Base-by-base conservation (phyloP, 2,888 invertebrate species). In the Campoplex capitator region DNA sequence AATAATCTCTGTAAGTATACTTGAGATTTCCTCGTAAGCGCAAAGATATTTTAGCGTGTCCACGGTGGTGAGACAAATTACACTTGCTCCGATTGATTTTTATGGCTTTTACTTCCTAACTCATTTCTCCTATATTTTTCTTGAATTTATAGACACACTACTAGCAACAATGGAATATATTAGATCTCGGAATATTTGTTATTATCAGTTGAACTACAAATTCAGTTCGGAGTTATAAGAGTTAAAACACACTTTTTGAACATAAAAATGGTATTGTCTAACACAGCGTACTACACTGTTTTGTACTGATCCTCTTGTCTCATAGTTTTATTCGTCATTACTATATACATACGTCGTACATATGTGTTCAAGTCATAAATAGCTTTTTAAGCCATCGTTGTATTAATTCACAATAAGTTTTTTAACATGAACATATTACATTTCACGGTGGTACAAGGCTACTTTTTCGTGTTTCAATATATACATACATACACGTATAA, bases 361-460 rank as follows among this genome's bases (percentile, higher is more conserved):
- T 23, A 51, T 13, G 8, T 45, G 45, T 51, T 32, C 76, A 68
- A 84, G 76, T 80, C 78, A 67, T 58, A 67, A 70, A 68, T 75
- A 35, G 70, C 80, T 87, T 88, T 88, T 88, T 74, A 70, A 81
- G 85, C 83, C 81, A 88, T 82, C 75, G 87, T 78, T 79, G 75
- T 78, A 85, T 86, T 89, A 89, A 91, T 90, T 90, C 88, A 76
- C 85, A 84, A 90, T 91, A 91, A 91, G 91, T 91, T 89, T 91
- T 91, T 90, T 90, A 91, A 92, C 92, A 90, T 91, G 90, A 88
- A 83, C 90, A 91, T 92, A 92, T 93, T 92, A 91, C 92, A 88
- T 90, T 91, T 88, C 85, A 89, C 67, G 38, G 45, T 54, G 78
- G 75, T 54, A 75, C 62, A 38, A 75, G 38, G 62, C 68, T 48